phyloP scores from a whole-genome alignment of 2,888 invertebrate species.

The Trachelus stipa region DNA sequence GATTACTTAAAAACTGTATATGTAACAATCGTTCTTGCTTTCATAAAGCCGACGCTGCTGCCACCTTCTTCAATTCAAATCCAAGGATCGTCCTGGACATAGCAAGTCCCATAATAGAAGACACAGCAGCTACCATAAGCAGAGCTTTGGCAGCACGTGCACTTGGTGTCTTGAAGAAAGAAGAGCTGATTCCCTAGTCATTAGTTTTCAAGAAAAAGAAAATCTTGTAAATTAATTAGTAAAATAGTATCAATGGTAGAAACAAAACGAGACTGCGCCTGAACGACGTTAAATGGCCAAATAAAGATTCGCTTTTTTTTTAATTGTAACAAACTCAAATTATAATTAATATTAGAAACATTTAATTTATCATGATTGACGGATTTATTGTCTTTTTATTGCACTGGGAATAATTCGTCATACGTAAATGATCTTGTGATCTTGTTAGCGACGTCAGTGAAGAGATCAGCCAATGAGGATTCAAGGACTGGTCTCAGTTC shows the following conservation, averaged over 20 bases:
- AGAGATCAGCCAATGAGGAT: constrained; percentile 73
- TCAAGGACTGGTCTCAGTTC: constrained; percentile 78
- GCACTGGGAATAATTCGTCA: constrained; percentile 75
- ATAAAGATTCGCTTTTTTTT: constrained; percentile 14
- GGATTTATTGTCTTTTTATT: constrained; percentile 31
- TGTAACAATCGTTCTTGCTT: background rate
- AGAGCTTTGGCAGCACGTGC: constrained; percentile 73
- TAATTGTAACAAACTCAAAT: background rate
- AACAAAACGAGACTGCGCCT: constrained; percentile 4
- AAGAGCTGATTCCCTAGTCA: constrained; percentile 69
- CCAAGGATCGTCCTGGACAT: constrained; percentile 76
- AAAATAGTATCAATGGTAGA: background rate
- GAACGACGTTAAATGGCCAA: constrained; percentile 8
- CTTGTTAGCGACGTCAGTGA: constrained; percentile 78
- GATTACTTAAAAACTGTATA: background rate
- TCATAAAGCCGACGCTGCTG: constrained; percentile 73
- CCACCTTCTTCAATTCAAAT: constrained; percentile 78
- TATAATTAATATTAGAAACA: background rate
- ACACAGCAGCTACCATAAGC: constrained; percentile 73
- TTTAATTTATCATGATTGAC: background rate
- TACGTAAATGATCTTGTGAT: constrained; percentile 78
- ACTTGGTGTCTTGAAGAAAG: constrained; percentile 71
- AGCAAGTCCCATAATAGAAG: constrained; percentile 77
- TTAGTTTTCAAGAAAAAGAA: background rate
- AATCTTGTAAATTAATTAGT: background rate